Base-by-base conservation (phyloP, 2,797 vertebrate species). In the Catostomus latipinnis region DNA sequence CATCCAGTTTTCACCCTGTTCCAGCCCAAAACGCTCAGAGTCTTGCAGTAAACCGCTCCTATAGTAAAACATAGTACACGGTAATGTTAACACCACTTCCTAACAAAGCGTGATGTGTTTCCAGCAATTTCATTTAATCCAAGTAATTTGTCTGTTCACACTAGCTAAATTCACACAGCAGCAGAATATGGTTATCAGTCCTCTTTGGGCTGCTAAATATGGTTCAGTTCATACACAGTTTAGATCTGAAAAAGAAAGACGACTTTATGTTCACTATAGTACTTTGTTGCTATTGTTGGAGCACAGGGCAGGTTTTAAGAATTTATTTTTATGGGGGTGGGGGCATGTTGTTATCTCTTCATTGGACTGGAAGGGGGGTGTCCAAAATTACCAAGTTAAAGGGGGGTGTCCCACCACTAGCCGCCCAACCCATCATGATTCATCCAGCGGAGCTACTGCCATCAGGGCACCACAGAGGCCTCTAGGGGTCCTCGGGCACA, bases 371-470 rank as follows among this genome's bases (percentile, higher is more conserved):
- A 81, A 75, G 85, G 86, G 22, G 22, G 34, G 34, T 34, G 34
- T 34, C 34, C 34, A 34, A 34, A 34, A 4, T 34, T 1, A 34
- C 34, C 4, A 34, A 34, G 34, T 34, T 34, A 34, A 34, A 34
- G 34, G 34, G 34, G 34, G 34, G 34, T 34, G 34, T 34, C 34
- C 34, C 34, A 34, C 34, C 34, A 34, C 34, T 34, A 34, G 34
- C 34, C 4, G 34, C 34, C 34, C 76, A 84, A 72, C 85, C 85
- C 83, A 87, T 86, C 56, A n/a, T 91, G 89, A 91, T 86, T 89
- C 89, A 92, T 85, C 82, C 81, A 76, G 83, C 34, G 7, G 68
- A 78, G 65, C 62, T 48, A 9, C 63, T 16, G 49, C 70, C 83
- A 73, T 69, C 43, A 48, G 71, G 72, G 73, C 63, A 71, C 67